Evolutionary conservation across 2,888 invertebrate species (phyloP).

Genomic region (Miltochrista miniata): DNA sequence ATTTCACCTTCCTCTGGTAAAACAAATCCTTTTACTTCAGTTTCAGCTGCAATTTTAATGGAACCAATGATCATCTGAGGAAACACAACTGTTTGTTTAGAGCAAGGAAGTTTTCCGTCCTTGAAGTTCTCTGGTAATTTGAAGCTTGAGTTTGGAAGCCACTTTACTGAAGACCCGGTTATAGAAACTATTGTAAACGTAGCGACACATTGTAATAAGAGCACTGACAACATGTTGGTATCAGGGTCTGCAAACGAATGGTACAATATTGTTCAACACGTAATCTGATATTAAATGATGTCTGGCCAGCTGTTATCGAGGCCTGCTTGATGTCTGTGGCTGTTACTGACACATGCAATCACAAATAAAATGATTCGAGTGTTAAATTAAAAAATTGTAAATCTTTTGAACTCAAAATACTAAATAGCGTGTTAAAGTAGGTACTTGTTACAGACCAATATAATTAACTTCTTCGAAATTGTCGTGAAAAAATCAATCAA

Average conservation of each 20-base stretch:
- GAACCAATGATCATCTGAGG: conserved; percentile 55
- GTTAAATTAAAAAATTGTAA: neutral
- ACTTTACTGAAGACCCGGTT: conserved; percentile 57
- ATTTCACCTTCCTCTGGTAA: conserved; percentile 72
- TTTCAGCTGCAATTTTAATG: conserved; percentile 47
- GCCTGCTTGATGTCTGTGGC: conserved; percentile 48
- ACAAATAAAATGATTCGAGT: conserved; percentile 25
- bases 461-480: neutral
- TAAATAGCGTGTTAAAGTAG: too few species aligned
- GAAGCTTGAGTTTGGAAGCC: conserved; percentile 67
- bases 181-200: conserved; percentile 37
- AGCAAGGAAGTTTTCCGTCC: conserved; percentile 64
- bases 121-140: conserved; percentile 63
- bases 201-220: conserved; percentile 16
- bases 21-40: conserved; percentile 54
- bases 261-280: conserved; percentile 35
- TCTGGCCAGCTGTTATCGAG: conserved; percentile 60
- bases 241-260: conserved; percentile 46
- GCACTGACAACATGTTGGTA: conserved; percentile 29
- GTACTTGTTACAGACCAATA: too few species aligned
- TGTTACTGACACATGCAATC: conserved; percentile 53
- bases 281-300: conserved; percentile 64
- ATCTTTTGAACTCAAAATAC: too few species aligned
- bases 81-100: conserved; percentile 67
- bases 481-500: too few species aligned